Conservation (phyloP, 2,797 vertebrate species). For the Anisognathus igniventris region DNA sequence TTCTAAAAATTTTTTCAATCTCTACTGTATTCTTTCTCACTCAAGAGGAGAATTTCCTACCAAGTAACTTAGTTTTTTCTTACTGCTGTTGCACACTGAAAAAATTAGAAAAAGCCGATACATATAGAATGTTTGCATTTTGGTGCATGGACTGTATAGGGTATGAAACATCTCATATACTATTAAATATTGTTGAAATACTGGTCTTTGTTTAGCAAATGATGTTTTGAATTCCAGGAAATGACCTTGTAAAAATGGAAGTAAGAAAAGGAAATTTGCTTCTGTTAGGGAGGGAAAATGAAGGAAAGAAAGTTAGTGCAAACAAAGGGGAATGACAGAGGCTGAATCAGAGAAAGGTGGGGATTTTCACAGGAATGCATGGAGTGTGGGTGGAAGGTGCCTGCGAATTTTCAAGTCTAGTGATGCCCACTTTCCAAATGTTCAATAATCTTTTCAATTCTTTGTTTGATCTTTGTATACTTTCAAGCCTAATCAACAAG, state of each 20-base stretch:
- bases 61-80: background rate
- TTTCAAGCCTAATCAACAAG: background rate
- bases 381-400: background rate
- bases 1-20: background rate
- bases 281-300: background rate
- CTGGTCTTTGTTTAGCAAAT: background rate
- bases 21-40: background rate
- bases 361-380: background rate
- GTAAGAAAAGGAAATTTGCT: slow-evolving; percentile 18
- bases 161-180: background rate
- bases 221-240: slow-evolving; percentile 52
- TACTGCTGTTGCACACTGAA: background rate
- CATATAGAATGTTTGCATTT: background rate
- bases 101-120: background rate
- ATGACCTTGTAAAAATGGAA: background rate
- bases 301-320: background rate
- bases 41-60: background rate
- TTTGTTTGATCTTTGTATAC: background rate
- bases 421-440: background rate
- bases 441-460: background rate
- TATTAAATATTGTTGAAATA: background rate
- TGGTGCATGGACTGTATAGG: background rate
- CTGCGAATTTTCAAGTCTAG: background rate
- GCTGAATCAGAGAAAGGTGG: background rate
- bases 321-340: background rate